These are phyloP conservation scores for Psephotus haematonotus DNA, from an alignment of 2,113 vertebrate species.

Conservation along the genomic window DNA sequence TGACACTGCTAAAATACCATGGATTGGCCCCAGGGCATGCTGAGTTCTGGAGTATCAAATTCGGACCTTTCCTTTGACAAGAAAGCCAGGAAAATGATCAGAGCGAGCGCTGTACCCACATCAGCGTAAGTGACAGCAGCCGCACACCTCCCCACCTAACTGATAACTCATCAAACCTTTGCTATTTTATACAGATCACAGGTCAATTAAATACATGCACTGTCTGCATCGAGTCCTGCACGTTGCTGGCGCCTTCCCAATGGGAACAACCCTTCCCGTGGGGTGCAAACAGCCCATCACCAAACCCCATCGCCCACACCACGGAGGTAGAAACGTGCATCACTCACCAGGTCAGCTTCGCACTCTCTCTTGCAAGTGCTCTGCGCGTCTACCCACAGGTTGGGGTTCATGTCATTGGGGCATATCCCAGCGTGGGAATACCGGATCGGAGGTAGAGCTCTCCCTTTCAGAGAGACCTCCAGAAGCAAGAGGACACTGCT, in stretches of 20 bases:
- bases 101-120: neutral
- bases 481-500: slow-evolving; percentile 74
- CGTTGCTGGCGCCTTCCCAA: accelerated
- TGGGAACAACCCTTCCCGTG: neutral
- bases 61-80: neutral
- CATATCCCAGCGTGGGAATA: slow-evolving; percentile 93
- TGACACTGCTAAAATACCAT: neutral
- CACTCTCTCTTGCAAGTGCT: slow-evolving; percentile 96
- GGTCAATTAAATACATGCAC: neutral
- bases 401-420: slow-evolving; percentile 98
- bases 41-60: neutral
- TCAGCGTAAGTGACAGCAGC: neutral
- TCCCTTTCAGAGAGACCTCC: slow-evolving; percentile 66
- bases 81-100: neutral
- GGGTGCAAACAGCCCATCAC: neutral
- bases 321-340: neutral
- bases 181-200: neutral
- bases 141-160: neutral
- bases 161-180: neutral
- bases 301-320: neutral
- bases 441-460: slow-evolving; percentile 79
- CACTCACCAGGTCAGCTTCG: slow-evolving; percentile 90
- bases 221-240: neutral
- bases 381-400: slow-evolving; percentile 99
- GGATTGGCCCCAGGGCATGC: neutral